These are phyloP conservation scores for Microcebus murinus DNA, from an alignment of 2,113 vertebrate genomes.

Conservation along the genomic window DNA sequence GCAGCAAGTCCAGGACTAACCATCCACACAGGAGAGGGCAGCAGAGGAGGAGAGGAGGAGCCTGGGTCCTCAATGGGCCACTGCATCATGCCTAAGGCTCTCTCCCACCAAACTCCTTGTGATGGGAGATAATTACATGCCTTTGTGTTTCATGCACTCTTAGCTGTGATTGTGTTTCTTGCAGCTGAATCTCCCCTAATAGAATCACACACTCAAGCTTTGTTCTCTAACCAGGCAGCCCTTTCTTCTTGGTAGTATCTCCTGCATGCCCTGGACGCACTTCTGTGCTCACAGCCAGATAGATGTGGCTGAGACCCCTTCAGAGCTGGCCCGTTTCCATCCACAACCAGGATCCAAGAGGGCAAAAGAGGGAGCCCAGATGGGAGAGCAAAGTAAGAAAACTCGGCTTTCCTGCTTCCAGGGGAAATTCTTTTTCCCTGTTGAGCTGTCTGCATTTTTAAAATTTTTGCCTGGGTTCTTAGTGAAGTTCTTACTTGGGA, in stretches of 20 bases:
- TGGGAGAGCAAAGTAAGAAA: not conserved
- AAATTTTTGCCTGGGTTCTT: not conserved
- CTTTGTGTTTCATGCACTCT: not conserved
- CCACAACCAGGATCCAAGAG: not conserved
- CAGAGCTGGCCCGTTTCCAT: not conserved
- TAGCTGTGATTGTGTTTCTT: not conserved
- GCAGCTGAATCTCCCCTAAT: rapidly evolving
- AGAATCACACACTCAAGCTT: not conserved
- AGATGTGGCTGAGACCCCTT: not conserved
- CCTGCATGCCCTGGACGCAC: too few species aligned
- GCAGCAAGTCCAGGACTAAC: too few species aligned
- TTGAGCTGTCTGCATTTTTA: not conserved
- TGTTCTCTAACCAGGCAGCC: not conserved
- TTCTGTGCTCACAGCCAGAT: not conserved
- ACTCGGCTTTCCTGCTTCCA: not conserved
- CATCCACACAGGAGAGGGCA: not conserved
- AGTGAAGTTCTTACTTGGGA: slow-evolving; percentile 45
- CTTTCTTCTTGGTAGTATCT: not conserved
- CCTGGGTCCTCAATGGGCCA: not conserved
- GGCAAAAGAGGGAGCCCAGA: not conserved
- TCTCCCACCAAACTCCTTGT: not conserved
- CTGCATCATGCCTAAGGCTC: not conserved
- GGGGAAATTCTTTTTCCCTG: not conserved
- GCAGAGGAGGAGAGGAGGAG: not conserved
- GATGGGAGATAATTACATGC: rapidly evolving